phyloP scores from a whole-genome alignment of 2,797 vertebrate species.

The Gastrophryne carolinensis region DNA sequence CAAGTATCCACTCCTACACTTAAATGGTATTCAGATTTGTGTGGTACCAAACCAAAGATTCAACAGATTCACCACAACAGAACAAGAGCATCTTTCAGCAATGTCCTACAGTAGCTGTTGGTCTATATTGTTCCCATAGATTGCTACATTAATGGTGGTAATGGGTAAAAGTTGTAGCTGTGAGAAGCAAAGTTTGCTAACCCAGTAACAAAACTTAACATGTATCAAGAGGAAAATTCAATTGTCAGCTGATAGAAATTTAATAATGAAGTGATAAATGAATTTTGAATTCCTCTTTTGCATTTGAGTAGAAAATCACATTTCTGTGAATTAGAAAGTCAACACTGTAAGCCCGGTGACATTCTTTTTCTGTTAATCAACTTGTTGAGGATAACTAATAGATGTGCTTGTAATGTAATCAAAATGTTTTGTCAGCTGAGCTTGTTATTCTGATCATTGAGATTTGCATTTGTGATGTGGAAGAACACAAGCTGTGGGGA shows the following conservation, averaged over 20 bases:
- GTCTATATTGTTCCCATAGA: too few species aligned
- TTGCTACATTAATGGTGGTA: too few species aligned
- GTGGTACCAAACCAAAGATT: too few species aligned
- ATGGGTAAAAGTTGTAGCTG: too few species aligned
- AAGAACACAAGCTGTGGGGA: slow-evolving; percentile 24
- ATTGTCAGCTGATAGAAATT: slow-evolving; percentile 9
- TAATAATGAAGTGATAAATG: slow-evolving; percentile 26
- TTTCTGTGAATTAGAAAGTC: slow-evolving; percentile 10
- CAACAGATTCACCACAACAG: too few species aligned
- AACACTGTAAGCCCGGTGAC: not conserved
- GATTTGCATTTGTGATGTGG: slow-evolving; percentile 43
- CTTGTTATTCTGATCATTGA: slow-evolving; percentile 42
- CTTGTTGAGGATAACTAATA: slow-evolving; percentile 44
- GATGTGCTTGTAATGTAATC: slow-evolving; percentile 41
- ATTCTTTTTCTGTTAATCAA: slow-evolving; percentile 32
- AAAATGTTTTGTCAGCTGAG: slow-evolving; percentile 39
- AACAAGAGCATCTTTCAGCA: too few species aligned
- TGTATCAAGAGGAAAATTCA: not conserved
- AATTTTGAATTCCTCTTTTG: slow-evolving; percentile 27
- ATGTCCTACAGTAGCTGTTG: too few species aligned
- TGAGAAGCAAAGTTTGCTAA: slow-evolving; percentile 1
- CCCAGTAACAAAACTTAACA: not conserved
- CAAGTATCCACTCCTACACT: too few species aligned
- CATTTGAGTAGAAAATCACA: slow-evolving; percentile 10
- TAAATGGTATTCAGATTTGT: too few species aligned